Conservation (phyloP, 2,797 vertebrate genomes). For the Sebastes vulpes region DNA sequence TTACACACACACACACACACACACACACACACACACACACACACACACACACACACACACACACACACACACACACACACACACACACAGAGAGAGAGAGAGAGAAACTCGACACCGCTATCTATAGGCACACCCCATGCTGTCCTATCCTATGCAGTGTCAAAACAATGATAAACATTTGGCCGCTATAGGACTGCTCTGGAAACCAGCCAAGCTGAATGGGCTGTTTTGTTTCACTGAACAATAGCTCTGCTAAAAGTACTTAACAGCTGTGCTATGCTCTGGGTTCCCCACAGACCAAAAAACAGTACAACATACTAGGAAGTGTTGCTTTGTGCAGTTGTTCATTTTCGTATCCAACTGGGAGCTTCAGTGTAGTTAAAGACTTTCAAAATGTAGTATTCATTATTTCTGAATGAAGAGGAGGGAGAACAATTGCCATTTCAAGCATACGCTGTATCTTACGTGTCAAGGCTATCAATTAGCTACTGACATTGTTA, state of each 20-base stretch:
- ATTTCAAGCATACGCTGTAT: conserved; percentile 3
- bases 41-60: too few relatives aligned
- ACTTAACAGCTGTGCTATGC: conserved; percentile 84
- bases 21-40: background rate
- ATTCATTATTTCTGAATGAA: conserved; percentile 20
- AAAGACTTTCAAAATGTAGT: conserved; percentile 33
- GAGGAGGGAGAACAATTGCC: background rate
- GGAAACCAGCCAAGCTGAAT: conserved; percentile 85
- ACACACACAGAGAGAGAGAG: too few relatives aligned
- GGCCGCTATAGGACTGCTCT: conserved; percentile 80
- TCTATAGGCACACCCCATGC: conserved; percentile 81
- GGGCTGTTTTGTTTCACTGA: conserved; percentile 83
- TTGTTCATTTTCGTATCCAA: conserved; percentile 68
- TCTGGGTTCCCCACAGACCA: conserved; percentile 71
- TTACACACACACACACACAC: conserved; percentile 2
- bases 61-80: too few relatives aligned
- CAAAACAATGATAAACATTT: conserved; percentile 87
- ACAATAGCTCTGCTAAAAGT: conserved; percentile 84
- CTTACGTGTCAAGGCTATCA: background rate
- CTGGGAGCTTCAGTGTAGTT: conserved; percentile 43
- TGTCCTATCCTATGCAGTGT: conserved; percentile 79
- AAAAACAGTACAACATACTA: conserved; percentile 64
- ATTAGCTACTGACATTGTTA: background rate
- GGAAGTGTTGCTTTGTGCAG: conserved; percentile 69
- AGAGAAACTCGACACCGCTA: background rate